These are phyloP conservation scores for Sthenelais limicola DNA, from an alignment of 2,888 invertebrate species.

Conservation along the genomic window DNA sequence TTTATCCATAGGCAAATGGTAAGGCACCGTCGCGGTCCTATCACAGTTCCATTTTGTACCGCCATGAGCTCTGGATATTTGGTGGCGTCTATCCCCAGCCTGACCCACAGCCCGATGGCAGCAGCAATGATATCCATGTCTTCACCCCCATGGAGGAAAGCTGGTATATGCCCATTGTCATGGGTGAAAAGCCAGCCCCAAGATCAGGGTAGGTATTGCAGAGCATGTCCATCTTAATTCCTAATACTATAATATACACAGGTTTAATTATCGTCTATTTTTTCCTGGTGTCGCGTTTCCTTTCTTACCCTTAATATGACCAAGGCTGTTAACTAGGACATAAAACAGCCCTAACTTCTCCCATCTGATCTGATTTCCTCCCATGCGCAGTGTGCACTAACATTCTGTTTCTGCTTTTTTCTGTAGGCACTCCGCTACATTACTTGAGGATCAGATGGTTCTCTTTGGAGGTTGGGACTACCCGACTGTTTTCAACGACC, in stretches of 20 bases:
- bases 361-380: too few relatives aligned
- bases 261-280: too few relatives aligned
- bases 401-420: slow-evolving; percentile 5
- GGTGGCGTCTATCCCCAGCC: slow-evolving; percentile 69
- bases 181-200: slow-evolving; percentile 65
- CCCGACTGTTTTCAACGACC: slow-evolving; percentile 68
- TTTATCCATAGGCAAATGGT: slow-evolving; percentile 50
- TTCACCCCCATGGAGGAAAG: slow-evolving; percentile 68
- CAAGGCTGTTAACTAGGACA: too few relatives aligned
- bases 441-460: slow-evolving; percentile 67
- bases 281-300: too few relatives aligned
- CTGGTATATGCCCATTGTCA: slow-evolving; percentile 69
- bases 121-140: slow-evolving; percentile 69
- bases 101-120: slow-evolving; percentile 69
- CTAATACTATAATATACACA: too few relatives aligned
- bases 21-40: slow-evolving; percentile 69
- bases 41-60: slow-evolving; percentile 67
- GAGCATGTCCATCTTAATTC: too few relatives aligned
- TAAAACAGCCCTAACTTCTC: too few relatives aligned
- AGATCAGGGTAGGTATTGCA: slow-evolving; percentile 70
- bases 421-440: slow-evolving; percentile 68
- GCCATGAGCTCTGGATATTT: slow-evolving; percentile 70
- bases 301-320: too few relatives aligned
- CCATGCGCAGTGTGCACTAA: too few relatives aligned
- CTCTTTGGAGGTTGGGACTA: slow-evolving; percentile 72